phyloP scores from a whole-genome alignment of 2,797 vertebrate genomes.

The Oreochromis mossambicus region DNA sequence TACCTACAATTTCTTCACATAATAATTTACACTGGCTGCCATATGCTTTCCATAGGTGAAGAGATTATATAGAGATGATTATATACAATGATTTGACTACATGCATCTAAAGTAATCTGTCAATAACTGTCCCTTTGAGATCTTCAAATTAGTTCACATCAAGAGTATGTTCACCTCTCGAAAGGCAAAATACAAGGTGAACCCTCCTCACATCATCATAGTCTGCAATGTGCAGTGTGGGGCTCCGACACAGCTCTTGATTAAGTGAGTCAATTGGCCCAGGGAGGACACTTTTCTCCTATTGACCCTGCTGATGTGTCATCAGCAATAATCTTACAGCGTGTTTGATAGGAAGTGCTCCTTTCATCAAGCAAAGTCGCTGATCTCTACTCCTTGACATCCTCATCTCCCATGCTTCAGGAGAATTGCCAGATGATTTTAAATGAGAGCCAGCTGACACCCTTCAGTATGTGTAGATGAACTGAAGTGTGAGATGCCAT shows the following conservation, averaged over 20 bases:
- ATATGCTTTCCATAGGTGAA: not conserved
- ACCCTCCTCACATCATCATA: slow-evolving; percentile 34
- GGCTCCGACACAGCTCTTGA: slow-evolving; percentile 51
- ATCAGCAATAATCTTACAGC: slow-evolving; percentile 66
- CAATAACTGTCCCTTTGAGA: slow-evolving; percentile 13
- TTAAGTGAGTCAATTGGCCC: slow-evolving; percentile 68
- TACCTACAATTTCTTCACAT: not conserved
- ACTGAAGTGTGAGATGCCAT: slow-evolving; percentile 4
- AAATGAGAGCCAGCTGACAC: slow-evolving; percentile 61
- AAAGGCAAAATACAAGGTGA: slow-evolving; percentile 56
- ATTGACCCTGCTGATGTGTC: slow-evolving; percentile 73
- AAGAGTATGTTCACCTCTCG: slow-evolving; percentile 34
- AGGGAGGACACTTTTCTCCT: slow-evolving; percentile 63
- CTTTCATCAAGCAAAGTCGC: slow-evolving; percentile 58
- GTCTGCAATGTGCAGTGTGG: slow-evolving; percentile 10
- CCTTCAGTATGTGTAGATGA: slow-evolving; percentile 33
- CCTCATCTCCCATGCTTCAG: slow-evolving; percentile 44
- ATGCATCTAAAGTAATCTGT: slow-evolving; percentile 23
- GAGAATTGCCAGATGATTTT: slow-evolving; percentile 55
- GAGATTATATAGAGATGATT: not conserved
- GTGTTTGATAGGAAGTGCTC: slow-evolving; percentile 65
- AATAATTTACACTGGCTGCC: not conserved
- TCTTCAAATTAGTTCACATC: slow-evolving; percentile 53
- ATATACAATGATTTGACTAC: slow-evolving; percentile 6
- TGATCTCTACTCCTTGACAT: slow-evolving; percentile 48